A percentile compares a stretch with the other conserved stretches of the same genome.
Evolutionary conservation across 2,797 vertebrate genomes (phyloP).

Genomic region (Darevskia mixta): DNA sequence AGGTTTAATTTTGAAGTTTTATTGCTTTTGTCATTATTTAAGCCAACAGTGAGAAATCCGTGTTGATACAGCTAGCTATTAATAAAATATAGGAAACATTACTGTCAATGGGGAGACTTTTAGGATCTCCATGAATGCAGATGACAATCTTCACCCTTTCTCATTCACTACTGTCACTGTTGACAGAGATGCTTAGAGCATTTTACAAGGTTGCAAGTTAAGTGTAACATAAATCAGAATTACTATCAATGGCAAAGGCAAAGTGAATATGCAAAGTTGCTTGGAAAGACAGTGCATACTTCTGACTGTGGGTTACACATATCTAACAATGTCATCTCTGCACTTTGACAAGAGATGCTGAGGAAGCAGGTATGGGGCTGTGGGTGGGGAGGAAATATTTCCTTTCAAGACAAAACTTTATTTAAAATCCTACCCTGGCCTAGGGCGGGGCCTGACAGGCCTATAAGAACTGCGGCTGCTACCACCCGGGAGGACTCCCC

Average conservation of each 20-base stretch:
- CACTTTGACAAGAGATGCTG: not conserved
- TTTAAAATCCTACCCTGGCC: not conserved
- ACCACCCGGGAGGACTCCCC: too few species aligned
- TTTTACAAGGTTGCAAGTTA: not conserved
- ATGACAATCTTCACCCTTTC: not conserved
- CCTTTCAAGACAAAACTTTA: not conserved
- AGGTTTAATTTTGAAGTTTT: not conserved
- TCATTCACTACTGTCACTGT: not conserved
- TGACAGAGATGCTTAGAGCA: not conserved
- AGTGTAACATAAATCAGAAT: not conserved
- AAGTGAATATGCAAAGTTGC: not conserved
- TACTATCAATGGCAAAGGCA: not conserved
- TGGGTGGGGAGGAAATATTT: not conserved
- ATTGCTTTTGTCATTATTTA: not conserved
- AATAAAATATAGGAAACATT: not conserved
- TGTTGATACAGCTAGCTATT: not conserved
- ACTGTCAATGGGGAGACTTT: not conserved
- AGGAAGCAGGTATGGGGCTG: not conserved
- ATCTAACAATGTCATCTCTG: not conserved
- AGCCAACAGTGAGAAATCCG: not conserved
- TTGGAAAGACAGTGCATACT: not conserved
- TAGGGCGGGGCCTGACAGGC: too few species aligned
- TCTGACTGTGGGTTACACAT: not conserved
- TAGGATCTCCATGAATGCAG: not conserved
- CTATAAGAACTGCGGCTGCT: too few species aligned